Base-by-base conservation (phyloP, 2,797 vertebrate species). In the Loriculus beryllinus region DNA sequence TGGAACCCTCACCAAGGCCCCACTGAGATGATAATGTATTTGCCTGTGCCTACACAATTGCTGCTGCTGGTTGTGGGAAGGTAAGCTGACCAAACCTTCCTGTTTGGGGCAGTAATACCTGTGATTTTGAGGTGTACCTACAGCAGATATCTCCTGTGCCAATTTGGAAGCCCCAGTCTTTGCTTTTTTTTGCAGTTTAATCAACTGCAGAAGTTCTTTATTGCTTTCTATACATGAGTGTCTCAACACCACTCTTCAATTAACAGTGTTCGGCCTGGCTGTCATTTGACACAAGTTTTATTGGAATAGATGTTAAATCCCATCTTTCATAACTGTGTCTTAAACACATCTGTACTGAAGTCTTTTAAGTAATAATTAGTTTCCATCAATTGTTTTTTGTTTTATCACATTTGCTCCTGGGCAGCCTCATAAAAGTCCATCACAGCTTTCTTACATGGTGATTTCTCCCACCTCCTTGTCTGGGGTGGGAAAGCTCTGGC, bases 161-260 rank as follows among this genome's bases (percentile, higher is more conserved):
- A 45, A 25, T 78, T 91, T 59, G 35, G 87, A 92, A 67, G 17
- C 17, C 45, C 19, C 79, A 84, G 69, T 35, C 72, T 43, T 69
- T 14, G 1, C 47, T 88, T 21, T n/a, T 51, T 14, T 54, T n/a
- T n/a, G n/a, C 54, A 56, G 67, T 90, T 94, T 94, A 95, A 94
- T 95, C 87, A 94, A 83, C 76, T 88, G 76, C 80, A 90, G 43
- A 90, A 91, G 51, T 43, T 93, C 74, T 95, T 94, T 91, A 96
- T 95, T 96, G 87, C 80, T 86, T 89, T 86, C 80, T 29, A 15
- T 64, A 74, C 35, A 52, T 14, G 67, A 96, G 15, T 14, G 72
- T 95, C 94, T 93, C 79, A 51, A 47, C 0, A 11, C 72, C 1
- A 3, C 0, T 2, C 89, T 91, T 92, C 92, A 92, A 94, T 95